Percentiles rank a stretch among this genome's conserved stretches.
These are phyloP conservation scores for Ascidia mentula DNA, from an alignment of 23 tunicate genomes.

Conservation along the genomic window DNA sequence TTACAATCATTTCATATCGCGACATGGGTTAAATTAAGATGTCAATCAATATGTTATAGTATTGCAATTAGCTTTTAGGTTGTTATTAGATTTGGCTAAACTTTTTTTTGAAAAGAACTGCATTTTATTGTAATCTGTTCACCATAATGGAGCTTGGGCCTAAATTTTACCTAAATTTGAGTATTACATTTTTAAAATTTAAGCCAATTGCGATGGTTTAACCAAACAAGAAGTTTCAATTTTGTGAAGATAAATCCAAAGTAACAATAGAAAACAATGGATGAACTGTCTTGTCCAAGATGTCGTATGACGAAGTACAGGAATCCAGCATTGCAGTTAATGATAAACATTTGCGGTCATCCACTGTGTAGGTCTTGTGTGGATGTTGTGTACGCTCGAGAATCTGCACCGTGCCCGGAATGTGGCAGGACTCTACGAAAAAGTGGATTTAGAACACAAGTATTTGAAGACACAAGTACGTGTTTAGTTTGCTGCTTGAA, in stretches of 20 bases:
- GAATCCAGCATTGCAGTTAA: conserved; percentile 58
- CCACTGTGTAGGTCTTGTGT: conserved; percentile 88
- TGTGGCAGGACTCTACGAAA: conserved; percentile 67
- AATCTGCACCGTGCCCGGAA: conserved; percentile 79
- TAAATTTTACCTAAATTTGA: neutral
- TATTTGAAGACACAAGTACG: conserved; percentile 91
- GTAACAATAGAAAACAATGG: no score
- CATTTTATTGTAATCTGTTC: no score
- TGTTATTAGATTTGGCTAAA: no score
- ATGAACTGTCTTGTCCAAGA: conserved; percentile 85
- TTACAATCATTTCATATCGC: conserved; percentile 29
- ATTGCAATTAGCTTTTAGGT: no score
- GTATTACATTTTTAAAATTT: neutral
- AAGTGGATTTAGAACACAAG: conserved; percentile 75
- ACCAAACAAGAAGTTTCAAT: no score
- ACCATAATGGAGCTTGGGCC: no score
- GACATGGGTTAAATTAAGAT: no score
- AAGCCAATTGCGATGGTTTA: neutral
- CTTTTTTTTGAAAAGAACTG: no score
- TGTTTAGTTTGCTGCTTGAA: neutral
- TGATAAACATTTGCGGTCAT: conserved; percentile 93
- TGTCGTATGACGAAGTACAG: conserved; percentile 88
- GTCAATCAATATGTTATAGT: no score
- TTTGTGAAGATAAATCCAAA: no score
- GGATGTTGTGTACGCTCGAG: conserved; percentile 58